phyloP scores from a whole-genome alignment of 2,113 vertebrate species.

The Scomber colias region DNA sequence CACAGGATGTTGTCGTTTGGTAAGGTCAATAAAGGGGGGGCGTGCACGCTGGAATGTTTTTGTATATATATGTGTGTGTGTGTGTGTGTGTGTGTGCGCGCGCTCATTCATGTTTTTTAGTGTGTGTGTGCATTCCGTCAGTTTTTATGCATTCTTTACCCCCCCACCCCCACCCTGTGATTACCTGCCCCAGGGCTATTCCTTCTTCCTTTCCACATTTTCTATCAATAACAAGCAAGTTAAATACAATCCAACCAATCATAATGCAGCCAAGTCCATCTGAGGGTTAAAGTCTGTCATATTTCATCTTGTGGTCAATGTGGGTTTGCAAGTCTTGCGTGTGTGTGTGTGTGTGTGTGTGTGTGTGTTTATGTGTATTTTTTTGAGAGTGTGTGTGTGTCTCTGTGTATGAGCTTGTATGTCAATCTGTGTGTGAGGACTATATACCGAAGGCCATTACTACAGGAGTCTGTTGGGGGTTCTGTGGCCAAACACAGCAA shows the following conservation, averaged over 20 bases:
- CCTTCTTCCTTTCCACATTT: constrained; percentile 37
- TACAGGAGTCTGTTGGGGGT: constrained; percentile 45
- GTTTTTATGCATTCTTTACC: background rate
- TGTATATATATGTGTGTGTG: constrained; percentile 6
- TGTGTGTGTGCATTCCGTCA: constrained; percentile 1
- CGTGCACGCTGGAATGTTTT: constrained; percentile 11
- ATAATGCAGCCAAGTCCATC: constrained; percentile 27
- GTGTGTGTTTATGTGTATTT: background rate
- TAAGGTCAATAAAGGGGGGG: constrained; percentile 56
- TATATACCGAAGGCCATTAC: constrained; percentile 47
- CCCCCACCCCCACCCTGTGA: no score
- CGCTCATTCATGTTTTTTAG: constrained; percentile 9
- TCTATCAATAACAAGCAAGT: constrained; percentile 34
- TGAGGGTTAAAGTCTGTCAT: constrained; percentile 34
- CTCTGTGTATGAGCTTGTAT: background rate
- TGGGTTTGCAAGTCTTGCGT: constrained; percentile 14
- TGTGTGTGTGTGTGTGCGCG: constrained; percentile 12
- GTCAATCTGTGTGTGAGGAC: background rate
- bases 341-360: constrained; percentile 1
- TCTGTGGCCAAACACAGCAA: constrained; percentile 54
- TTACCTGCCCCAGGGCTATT: constrained; percentile 13
- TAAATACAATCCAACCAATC: constrained; percentile 28
- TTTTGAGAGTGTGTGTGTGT: background rate
- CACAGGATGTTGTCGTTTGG: constrained; percentile 72
- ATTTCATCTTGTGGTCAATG: constrained; percentile 53